Conservation (phyloP, 2,113 vertebrate genomes). For the Odobenus rosmarus region DNA sequence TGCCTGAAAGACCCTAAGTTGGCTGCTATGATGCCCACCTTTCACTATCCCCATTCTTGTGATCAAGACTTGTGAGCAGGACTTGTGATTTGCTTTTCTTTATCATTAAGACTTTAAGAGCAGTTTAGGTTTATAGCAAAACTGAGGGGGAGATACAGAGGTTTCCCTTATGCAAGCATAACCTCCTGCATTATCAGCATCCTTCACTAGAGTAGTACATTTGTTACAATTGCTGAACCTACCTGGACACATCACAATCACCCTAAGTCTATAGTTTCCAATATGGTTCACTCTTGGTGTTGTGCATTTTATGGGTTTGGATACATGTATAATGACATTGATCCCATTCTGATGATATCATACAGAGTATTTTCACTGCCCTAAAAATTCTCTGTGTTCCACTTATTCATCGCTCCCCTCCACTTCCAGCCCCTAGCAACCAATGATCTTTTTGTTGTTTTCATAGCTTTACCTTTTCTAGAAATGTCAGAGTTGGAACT, state of each 20-base stretch:
- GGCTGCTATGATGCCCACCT: background rate
- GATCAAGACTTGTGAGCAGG: background rate
- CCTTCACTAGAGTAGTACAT: background rate
- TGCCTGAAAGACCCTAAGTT: background rate
- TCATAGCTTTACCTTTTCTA: background rate
- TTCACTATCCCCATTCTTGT: background rate
- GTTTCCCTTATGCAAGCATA: background rate
- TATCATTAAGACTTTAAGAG: background rate
- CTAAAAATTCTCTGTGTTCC: background rate
- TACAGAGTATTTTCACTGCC: background rate
- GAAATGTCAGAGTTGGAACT: background rate
- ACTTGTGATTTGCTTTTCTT: background rate
- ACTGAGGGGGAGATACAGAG: background rate
- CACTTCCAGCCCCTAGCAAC: background rate
- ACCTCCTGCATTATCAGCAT: background rate
- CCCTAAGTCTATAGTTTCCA: background rate
- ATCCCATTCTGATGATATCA: background rate
- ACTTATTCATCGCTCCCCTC: background rate
- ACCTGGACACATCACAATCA: background rate
- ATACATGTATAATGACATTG: background rate
- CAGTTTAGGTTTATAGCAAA: background rate
- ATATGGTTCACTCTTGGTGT: background rate
- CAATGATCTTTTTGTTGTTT: background rate
- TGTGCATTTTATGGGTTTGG: background rate
- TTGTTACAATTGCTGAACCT: background rate